Evolutionary conservation across 1,140 invertebrate species (phyloP), one percentile per base, ranked within the genome.

Genomic region (Magallana angulata): DNA sequence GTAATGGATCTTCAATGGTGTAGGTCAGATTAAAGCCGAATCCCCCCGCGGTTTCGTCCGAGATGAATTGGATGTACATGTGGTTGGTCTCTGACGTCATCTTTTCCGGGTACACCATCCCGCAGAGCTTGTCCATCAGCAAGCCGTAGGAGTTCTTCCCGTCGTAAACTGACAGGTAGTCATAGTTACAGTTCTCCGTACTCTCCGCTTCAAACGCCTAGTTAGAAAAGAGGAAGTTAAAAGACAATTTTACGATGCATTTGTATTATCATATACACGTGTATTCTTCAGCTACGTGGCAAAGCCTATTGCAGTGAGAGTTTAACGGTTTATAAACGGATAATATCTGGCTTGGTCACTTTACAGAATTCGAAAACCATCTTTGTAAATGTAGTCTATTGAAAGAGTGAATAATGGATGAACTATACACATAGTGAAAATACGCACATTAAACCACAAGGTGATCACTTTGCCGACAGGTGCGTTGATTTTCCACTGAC

Each of bases 11-110:
- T 30, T 90, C 83, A 56, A 88, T 86, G n/a, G 16, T 83, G 64
- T 91, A 92, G 14, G 89, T 89, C 1, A 91, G 30, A 30, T 90
- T 91, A 76, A 91, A 92, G 76, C 91, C 91, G 30, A 88, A 84
- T 36, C 90, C 90, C 1, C 88, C 89, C 1, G 89, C 81, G n/a
- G 85, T 59, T 56, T 82, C 84, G 57, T 92, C 91, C 11, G 89
- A 89, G 9, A 81, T 59, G 85, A 92, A 92, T 30, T 88, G 85
- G 6, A 92, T 1, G 14, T 89, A 85, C 83, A 91, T 80, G 7
- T 71, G 36, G 36, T 86, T 85, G 4, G 81, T 58, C n/a, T 24
- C 60, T 18, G 87, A 76, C 8, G 88, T 90, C 36, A 92, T 71
- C 7, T 89, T 83, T 48, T 86, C 85, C 11, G 90, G 90, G 36